phyloP scores from a whole-genome alignment of 2,888 invertebrate genomes.

The Seladonia tumulorum region DNA sequence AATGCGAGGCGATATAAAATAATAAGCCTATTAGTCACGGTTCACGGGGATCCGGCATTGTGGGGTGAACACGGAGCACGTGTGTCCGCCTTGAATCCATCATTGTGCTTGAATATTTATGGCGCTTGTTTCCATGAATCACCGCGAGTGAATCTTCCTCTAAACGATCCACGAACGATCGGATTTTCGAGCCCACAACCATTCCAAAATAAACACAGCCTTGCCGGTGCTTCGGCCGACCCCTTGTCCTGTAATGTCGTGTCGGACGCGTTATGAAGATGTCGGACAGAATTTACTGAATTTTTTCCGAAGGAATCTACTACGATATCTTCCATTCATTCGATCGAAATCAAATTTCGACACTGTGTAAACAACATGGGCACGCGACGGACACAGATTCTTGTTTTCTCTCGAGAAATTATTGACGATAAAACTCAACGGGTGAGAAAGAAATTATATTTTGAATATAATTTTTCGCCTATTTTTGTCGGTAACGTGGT shows the following conservation, averaged over 20 bases:
- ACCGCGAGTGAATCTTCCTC: constrained; percentile 27
- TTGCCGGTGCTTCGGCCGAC: neutral
- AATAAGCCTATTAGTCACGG: constrained; percentile 83
- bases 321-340: neutral
- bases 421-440: neutral
- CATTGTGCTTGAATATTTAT: constrained; percentile 49
- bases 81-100: constrained; percentile 46
- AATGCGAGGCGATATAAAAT: constrained; percentile 82
- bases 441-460: neutral
- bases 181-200: neutral
- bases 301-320: neutral
- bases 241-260: constrained; percentile 2
- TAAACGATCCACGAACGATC: neutral
- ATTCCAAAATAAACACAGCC: neutral
- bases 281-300: neutral
- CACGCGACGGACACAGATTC: neutral
- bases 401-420: neutral
- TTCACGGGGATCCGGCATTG: constrained; percentile 65
- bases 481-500: too few species aligned
- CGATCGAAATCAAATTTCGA: neutral
- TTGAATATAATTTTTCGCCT: too few species aligned
- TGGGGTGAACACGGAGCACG: constrained; percentile 54
- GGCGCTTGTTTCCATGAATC: constrained; percentile 19
- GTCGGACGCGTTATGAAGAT: neutral
- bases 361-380: neutral